Evolutionary conservation across 2,113 vertebrate species (phyloP).

Genomic region (Meriones unguiculatus): DNA sequence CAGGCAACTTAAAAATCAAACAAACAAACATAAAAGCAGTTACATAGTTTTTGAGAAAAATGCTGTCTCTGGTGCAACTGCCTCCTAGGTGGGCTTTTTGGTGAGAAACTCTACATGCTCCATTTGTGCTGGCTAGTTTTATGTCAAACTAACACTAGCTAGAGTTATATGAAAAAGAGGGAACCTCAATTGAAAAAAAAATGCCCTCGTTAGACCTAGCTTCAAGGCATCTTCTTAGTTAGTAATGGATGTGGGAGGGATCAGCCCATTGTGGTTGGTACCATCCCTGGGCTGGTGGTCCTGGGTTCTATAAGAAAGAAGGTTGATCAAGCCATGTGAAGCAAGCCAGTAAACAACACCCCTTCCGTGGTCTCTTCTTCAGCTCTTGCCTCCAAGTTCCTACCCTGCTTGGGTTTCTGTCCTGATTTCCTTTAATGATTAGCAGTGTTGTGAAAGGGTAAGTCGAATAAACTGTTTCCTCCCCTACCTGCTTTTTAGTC

Average conservation of each 20-base stretch:
- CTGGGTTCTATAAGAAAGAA: background rate
- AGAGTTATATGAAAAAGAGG: background rate
- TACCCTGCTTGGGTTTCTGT: background rate
- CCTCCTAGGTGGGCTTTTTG: background rate
- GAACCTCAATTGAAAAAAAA: background rate
- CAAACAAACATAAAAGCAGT: background rate
- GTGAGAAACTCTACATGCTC: background rate
- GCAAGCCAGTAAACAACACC: background rate
- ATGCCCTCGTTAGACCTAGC: background rate
- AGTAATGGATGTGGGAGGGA: too few relatives aligned
- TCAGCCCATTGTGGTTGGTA: background rate
- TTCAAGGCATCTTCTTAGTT: background rate
- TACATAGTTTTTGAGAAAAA: background rate
- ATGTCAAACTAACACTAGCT: background rate
- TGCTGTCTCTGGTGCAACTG: background rate
- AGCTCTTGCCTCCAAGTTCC: too few relatives aligned
- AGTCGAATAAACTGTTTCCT: background rate
- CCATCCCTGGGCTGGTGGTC: background rate
- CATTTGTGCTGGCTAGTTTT: background rate
- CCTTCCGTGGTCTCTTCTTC: background rate
- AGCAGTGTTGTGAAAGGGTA: background rate
- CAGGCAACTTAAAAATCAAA: background rate
- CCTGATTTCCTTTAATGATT: background rate
- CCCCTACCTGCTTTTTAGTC: background rate
- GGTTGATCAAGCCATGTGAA: background rate